Percentiles rank a stretch among this genome's conserved stretches.
Conservation (phyloP, 1,140 invertebrate species). For the Drosophila mauritiana region DNA sequence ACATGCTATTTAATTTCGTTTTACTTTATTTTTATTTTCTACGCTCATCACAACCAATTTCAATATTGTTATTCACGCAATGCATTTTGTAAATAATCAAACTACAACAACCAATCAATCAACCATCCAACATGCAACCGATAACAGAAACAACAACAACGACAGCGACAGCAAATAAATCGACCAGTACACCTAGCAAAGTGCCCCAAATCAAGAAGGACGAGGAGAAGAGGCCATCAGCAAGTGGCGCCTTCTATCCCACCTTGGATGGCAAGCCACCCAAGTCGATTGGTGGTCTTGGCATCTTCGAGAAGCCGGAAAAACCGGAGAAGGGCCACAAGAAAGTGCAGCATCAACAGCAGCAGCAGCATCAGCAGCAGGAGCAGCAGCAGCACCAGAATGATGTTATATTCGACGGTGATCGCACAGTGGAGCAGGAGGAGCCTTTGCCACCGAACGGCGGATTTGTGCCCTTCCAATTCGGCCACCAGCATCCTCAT, state of each 20-base stretch:
- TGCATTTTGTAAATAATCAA: slow-evolving; percentile 80
- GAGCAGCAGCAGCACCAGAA: slow-evolving; percentile 72
- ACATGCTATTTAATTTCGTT: slow-evolving; percentile 59
- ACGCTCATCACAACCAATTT: slow-evolving; percentile 58
- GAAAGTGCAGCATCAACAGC: slow-evolving; percentile 64
- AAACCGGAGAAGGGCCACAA: slow-evolving; percentile 63
- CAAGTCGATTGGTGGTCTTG: slow-evolving; percentile 43
- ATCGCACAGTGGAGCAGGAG: slow-evolving; percentile 73
- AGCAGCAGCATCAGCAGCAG: slow-evolving; percentile 33
- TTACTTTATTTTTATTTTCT: slow-evolving; percentile 65
- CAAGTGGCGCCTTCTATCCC: slow-evolving; percentile 74
- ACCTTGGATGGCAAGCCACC: slow-evolving; percentile 82
- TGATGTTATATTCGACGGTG: slow-evolving; percentile 78
- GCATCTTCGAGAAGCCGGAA: slow-evolving; percentile 69
- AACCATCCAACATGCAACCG: slow-evolving; percentile 76
- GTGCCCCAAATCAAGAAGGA: slow-evolving; percentile 39
- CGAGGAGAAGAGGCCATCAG: slow-evolving; percentile 62
- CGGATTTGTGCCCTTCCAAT: slow-evolving; percentile 66
- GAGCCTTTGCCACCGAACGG: slow-evolving; percentile 60
- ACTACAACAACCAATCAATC: slow-evolving; percentile 54
- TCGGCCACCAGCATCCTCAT: slow-evolving; percentile 65
- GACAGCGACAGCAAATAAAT: slow-evolving; percentile 43
- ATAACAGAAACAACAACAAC: slow-evolving; percentile 72
- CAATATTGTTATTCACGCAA: slow-evolving; percentile 67
- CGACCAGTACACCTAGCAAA: slow-evolving; percentile 46